A percentile compares a stretch with the other conserved stretches of the same genome.
phyloP scores from a whole-genome alignment of 92 coral and sea anemone species.

The Metridium senile region DNA sequence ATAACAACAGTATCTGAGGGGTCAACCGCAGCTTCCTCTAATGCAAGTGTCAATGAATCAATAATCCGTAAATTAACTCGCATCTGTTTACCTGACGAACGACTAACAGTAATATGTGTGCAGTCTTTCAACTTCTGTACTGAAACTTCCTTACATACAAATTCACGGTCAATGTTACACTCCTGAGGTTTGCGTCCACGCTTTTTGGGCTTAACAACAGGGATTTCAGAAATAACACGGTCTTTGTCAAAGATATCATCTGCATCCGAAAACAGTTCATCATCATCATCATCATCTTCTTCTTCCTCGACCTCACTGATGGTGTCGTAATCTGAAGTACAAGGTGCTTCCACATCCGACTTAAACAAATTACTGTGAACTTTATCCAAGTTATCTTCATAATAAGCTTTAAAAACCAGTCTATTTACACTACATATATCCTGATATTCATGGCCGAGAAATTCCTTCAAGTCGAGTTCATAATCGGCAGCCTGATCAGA shows the following conservation, averaged over 20 bases:
- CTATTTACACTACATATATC: slow-evolving; percentile 78
- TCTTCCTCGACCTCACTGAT: slow-evolving; percentile 5
- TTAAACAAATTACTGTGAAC: slow-evolving; percentile 23
- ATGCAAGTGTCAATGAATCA: slow-evolving; percentile 81
- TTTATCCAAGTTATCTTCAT: slow-evolving; percentile 72
- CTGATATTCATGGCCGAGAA: slow-evolving; percentile 80
- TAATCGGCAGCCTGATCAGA: slow-evolving; percentile 81
- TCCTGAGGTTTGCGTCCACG: slow-evolving; percentile 32
- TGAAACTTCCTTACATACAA: slow-evolving; percentile 75
- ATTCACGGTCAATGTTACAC: slow-evolving; percentile 19
- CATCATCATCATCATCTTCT: slow-evolving; percentile 26
- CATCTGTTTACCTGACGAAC: slow-evolving; percentile 84
- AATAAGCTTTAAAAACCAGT: slow-evolving; percentile 85
- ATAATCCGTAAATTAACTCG: slow-evolving; percentile 81
- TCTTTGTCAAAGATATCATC: slow-evolving; percentile 6
- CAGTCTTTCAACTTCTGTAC: slow-evolving; percentile 73
- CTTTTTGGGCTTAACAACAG: slow-evolving; percentile 31
- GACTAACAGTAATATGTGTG: slow-evolving; percentile 71
- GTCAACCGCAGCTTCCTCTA: slow-evolving; percentile 97
- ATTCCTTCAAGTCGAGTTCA: slow-evolving; percentile 74
- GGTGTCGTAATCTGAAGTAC: slow-evolving; percentile 12
- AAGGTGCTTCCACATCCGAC: slow-evolving; percentile 3
- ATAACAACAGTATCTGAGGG: slow-evolving; percentile 75
- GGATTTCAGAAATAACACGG: slow-evolving; percentile 9
- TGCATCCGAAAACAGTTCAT: slow-evolving; percentile 35